A percentile compares a stretch with the other conserved stretches of the same genome.
Evolutionary conservation across 2,113 vertebrate genomes (phyloP).

Genomic region (Dicaeum eximium): DNA sequence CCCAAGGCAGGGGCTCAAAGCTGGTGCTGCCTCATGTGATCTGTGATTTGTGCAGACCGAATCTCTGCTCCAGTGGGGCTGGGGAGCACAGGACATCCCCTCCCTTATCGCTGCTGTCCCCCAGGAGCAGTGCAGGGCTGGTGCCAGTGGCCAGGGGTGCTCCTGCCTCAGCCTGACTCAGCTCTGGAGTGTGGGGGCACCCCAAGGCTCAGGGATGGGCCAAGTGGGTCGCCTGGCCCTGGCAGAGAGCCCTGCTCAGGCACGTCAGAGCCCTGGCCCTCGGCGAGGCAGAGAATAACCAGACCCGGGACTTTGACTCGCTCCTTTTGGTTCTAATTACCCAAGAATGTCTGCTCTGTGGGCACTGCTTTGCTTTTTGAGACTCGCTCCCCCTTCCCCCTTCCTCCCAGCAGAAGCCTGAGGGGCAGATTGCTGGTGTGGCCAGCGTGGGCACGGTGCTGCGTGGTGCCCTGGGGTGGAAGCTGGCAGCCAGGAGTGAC

Average conservation of each 20-base stretch:
- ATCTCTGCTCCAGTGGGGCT: background rate
- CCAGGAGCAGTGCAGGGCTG: background rate
- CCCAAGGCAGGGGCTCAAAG: background rate
- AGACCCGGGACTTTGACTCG: background rate
- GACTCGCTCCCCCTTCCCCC: background rate
- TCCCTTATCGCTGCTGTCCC: background rate
- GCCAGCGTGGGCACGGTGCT: accelerated
- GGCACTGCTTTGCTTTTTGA: background rate
- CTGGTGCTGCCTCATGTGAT: background rate
- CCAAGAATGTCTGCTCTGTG: constrained; percentile 52
- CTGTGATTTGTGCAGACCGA: background rate
- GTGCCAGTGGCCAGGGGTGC: background rate
- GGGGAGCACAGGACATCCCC: background rate
- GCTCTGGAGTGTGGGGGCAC: background rate
- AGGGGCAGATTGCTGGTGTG: background rate
- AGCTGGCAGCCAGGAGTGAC: accelerated
- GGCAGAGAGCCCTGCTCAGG: background rate
- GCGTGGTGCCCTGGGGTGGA: accelerated
- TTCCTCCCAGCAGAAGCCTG: background rate
- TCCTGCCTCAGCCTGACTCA: background rate
- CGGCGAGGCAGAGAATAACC: constrained; percentile 15
- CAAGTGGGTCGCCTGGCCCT: background rate
- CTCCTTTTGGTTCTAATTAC: constrained; percentile 57
- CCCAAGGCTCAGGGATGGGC: background rate
- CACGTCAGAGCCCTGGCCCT: background rate